Percentiles rank a stretch among this genome's conserved stretches.
Conservation (phyloP, 2,113 vertebrate genomes). For the Gobiocypris rarus region DNA sequence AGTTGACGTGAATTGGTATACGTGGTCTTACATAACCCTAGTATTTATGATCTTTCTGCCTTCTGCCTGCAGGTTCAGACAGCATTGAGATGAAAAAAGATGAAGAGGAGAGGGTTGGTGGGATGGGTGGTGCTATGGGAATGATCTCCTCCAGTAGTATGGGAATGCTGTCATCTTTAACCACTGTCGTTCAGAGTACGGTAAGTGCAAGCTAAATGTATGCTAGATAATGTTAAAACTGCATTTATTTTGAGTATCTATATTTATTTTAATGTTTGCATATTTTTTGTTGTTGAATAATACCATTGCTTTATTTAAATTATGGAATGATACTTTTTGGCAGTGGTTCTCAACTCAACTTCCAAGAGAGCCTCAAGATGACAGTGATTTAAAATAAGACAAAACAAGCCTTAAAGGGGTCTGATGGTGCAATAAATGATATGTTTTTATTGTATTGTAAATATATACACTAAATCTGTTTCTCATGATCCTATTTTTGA, state of each 20-base stretch:
- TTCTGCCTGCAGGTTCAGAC: constrained; percentile 63
- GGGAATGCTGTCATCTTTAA: constrained; percentile 89
- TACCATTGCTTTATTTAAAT: neutral
- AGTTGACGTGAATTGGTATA: neutral
- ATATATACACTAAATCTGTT: too few species aligned
- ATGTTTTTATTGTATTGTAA: too few species aligned
- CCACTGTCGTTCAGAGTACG: constrained; percentile 91
- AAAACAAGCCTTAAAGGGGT: neutral
- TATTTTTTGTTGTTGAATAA: neutral
- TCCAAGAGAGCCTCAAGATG: too few species aligned
- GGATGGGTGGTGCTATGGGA: constrained; percentile 81
- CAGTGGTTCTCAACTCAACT: too few species aligned
- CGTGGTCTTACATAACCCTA: neutral
- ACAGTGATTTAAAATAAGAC: neutral
- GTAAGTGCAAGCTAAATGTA: constrained; percentile 74
- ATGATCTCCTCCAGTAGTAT: constrained; percentile 84
- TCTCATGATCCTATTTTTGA: neutral
- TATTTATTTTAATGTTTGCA: neutral
- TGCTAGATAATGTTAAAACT: neutral
- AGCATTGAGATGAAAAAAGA: constrained; percentile 49
- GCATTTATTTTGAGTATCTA: neutral
- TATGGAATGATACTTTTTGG: neutral
- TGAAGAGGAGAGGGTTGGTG: constrained; percentile 66
- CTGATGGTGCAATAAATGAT: too few species aligned
- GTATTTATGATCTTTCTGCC: neutral